Percentiles rank a stretch among this genome's conserved stretches.
phyloP scores from a whole-genome alignment of 2,113 vertebrate species.

The Epinephelus lanceolatus region DNA sequence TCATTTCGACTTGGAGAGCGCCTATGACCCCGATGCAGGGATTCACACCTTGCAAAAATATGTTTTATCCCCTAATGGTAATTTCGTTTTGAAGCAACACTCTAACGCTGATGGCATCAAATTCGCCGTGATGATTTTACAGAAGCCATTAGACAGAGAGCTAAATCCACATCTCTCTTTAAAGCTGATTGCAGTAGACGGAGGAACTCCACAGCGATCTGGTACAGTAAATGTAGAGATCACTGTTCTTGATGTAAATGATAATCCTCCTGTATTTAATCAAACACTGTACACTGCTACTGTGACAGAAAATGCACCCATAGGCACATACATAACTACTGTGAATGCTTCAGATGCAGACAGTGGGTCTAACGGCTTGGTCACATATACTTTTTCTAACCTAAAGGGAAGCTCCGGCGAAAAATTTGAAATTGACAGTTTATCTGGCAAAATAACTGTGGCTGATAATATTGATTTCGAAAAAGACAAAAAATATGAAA shows the following conservation, averaged over 20 bases:
- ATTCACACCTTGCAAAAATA: slow-evolving; percentile 82
- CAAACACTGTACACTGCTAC: slow-evolving; percentile 65
- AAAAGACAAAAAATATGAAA: slow-evolving; percentile 71
- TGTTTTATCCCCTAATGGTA: slow-evolving; percentile 73
- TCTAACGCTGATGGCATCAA: slow-evolving; percentile 76
- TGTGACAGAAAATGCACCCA: slow-evolving; percentile 61
- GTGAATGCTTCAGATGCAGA: slow-evolving; percentile 77
- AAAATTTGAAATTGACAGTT: slow-evolving; percentile 60
- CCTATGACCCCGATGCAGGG: slow-evolving; percentile 80
- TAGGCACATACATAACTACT: slow-evolving; percentile 58
- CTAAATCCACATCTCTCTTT: slow-evolving; percentile 39
- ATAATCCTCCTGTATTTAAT: slow-evolving; percentile 72
- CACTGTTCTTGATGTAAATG: slow-evolving; percentile 50
- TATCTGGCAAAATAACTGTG: slow-evolving; percentile 66
- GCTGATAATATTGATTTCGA: slow-evolving; percentile 72
- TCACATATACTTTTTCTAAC: slow-evolving; percentile 60
- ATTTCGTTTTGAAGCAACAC: slow-evolving; percentile 75
- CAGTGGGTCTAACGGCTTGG: slow-evolving; percentile 57
- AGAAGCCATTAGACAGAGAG: slow-evolving; percentile 83
- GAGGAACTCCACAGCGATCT: slow-evolving; percentile 60
- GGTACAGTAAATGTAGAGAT: slow-evolving; percentile 62
- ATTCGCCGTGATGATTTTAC: slow-evolving; percentile 78
- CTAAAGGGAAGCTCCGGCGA: slow-evolving; percentile 32
- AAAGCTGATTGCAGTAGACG: slow-evolving; percentile 59
- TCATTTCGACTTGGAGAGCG: slow-evolving; percentile 86